Conservation (phyloP, 1,140 invertebrate species). For the Drosophila dunni region DNA sequence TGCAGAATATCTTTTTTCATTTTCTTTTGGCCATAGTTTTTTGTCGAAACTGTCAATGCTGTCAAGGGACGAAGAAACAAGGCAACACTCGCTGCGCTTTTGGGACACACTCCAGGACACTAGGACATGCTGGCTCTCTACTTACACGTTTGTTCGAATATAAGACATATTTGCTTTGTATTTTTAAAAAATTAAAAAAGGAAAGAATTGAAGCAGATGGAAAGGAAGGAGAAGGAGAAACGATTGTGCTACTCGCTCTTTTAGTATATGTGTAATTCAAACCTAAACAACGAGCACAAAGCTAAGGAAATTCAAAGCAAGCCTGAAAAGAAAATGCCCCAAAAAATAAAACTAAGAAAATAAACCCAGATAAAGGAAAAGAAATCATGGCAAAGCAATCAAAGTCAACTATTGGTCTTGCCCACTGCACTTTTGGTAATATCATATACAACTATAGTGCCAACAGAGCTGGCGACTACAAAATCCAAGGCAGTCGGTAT, state of each 20-base stretch:
- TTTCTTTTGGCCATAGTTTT: conserved; percentile 70
- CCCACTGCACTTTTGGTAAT: conserved; percentile 63
- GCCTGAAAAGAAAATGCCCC: background rate
- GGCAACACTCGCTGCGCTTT: conserved; percentile 66
- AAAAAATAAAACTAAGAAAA: conserved; percentile 21
- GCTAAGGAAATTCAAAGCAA: conserved; percentile 32
- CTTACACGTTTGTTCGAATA: conserved; percentile 45
- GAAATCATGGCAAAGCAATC: conserved; percentile 61
- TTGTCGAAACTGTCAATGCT: conserved; percentile 79
- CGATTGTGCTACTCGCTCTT: conserved; percentile 19
- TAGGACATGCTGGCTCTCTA: conserved; percentile 9
- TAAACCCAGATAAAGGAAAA: conserved; percentile 15
- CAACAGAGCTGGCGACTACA: conserved; percentile 19
- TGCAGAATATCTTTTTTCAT: conserved; percentile 56
- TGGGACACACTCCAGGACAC: conserved; percentile 43
- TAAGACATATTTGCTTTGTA: conserved; percentile 77
- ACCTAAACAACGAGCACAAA: conserved; percentile 49
- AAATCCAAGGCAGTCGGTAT: background rate
- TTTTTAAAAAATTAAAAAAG: conserved; percentile 80
- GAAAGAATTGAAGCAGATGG: background rate
- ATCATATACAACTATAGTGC: conserved; percentile 47
- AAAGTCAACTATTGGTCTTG: conserved; percentile 39
- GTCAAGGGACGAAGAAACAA: conserved; percentile 66
- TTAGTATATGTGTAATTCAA: conserved; percentile 33
- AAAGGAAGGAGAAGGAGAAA: background rate